Conservation (phyloP, 2,888 invertebrate species). For the Plebejus argus region DNA sequence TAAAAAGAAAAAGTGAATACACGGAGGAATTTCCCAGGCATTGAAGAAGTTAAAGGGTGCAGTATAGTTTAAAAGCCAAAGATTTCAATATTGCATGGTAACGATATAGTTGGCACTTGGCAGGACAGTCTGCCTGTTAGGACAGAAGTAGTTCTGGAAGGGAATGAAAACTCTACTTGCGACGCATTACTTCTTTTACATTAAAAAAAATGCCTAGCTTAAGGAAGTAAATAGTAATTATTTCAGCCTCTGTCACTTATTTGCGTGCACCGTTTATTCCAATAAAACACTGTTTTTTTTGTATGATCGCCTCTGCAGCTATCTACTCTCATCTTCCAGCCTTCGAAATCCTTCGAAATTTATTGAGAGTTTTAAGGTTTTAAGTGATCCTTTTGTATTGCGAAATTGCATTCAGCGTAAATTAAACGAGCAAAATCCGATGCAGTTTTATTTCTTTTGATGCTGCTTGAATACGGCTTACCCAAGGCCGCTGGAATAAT, state of each 20-base stretch:
- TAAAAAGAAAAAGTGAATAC: too few species aligned
- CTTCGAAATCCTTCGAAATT: conserved; percentile 34
- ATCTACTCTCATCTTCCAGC: conserved; percentile 20
- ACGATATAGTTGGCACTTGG: too few species aligned
- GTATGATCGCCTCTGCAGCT: conserved; percentile 30
- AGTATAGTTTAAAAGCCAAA: too few species aligned
- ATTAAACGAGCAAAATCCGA: conserved; percentile 54
- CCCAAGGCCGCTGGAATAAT: conserved; percentile 20
- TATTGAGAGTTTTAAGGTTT: conserved; percentile 35
- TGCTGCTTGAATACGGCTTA: conserved; percentile 41
- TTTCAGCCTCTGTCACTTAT: background rate
- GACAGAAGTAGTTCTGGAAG: too few species aligned
- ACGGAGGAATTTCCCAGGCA: too few species aligned
- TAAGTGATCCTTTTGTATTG: conserved; percentile 43
- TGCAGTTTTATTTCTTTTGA: conserved; percentile 50
- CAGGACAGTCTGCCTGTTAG: too few species aligned
- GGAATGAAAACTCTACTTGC: too few species aligned
- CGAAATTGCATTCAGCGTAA: conserved; percentile 53
- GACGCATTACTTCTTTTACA: too few species aligned
- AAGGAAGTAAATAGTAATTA: too few species aligned
- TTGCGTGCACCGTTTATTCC: background rate
- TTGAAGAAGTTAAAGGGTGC: too few species aligned
- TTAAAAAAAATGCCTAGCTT: too few species aligned
- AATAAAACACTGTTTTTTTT: background rate
- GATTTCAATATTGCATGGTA: too few species aligned